Evolutionary conservation across 2,797 vertebrate genomes (phyloP), one percentile per base, ranked within the genome.

Genomic region (Rhynchonycteris naso): DNA sequence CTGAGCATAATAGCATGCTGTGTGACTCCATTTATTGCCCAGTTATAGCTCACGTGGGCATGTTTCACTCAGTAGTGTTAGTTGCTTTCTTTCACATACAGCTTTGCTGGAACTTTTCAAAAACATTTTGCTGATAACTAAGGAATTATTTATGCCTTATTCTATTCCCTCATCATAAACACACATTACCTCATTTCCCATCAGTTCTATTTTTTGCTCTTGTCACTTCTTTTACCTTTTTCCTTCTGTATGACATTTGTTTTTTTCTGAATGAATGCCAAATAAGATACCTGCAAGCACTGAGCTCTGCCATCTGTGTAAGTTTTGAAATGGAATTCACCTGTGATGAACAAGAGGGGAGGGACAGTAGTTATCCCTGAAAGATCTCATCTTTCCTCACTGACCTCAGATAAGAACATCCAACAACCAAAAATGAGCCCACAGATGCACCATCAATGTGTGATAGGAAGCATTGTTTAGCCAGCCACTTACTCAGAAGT

Each of bases 11-110:
- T 92, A 96, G 90, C 72, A 69, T 96, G 88, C 75, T 96, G 92
- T 96, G 81, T 86, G 86, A 88, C 83, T 84, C 72, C 3, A 1
- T 95, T 97, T 97, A 96, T 95, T 96, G 94, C 87, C 6, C 56
- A 96, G 96, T 97, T 97, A 97, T 43, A 96, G 93, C 81, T 98
- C 95, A 97, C 63, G 0, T 90, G 96, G 96, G 83, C 43, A 86
- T 47, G 84, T 75, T 97, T 63, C 96, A 82, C 83, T 63, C 65
- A 91, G 78, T 35, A 78, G 88, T 96, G 93, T 84, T 96, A 85
- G 95, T 66, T 97, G 81, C 24, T 91, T 96, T 96, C 87, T 91
- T 61, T 92, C 76, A 65, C 85, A 91, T 93, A 75, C 3, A 92
- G 91, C 59, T 92, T 93, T 97, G 68, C 87, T 87, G 65, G 47